These are phyloP conservation scores for Epirrhoe alternata DNA, from an alignment of 2,888 invertebrate species.

Conservation along the genomic window DNA sequence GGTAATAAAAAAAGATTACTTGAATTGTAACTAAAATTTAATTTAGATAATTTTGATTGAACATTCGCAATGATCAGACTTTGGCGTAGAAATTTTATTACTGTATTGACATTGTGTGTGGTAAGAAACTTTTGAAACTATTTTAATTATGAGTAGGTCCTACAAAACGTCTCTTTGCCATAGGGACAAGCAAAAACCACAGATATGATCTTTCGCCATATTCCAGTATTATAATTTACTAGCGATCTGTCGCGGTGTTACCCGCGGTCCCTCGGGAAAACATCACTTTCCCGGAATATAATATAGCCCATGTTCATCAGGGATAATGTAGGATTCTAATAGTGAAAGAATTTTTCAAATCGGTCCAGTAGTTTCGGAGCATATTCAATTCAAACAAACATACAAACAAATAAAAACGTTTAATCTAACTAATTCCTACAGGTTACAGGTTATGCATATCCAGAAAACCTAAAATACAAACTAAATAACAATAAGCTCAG, in stretches of 20 bases:
- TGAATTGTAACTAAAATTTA: conserved; percentile 7
- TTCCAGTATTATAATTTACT: too few relatives aligned
- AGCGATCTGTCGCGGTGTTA: too few relatives aligned
- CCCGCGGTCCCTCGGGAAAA: too few relatives aligned
- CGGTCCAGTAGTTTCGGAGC: too few relatives aligned
- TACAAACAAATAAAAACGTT: too few relatives aligned
- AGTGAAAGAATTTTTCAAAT: too few relatives aligned
- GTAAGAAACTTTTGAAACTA: conserved; percentile 16
- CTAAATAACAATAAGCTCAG: conserved; percentile 12
- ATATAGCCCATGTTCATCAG: too few relatives aligned
- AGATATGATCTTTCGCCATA: too few relatives aligned
- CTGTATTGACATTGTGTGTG: conserved; percentile 17
- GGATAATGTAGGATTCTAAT: too few relatives aligned
- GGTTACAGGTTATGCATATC: conserved; percentile 8
- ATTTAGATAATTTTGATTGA: conserved; percentile 28
- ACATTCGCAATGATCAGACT: conserved; percentile 17
- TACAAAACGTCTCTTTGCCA: neutral
- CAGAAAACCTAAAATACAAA: neutral
- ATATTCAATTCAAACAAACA: too few relatives aligned
- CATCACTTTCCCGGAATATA: too few relatives aligned
- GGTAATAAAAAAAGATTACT: conserved; percentile 22
- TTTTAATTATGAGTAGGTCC: neutral
- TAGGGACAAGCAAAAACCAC: too few relatives aligned
- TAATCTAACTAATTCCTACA: neutral
- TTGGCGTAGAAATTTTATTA: conserved; percentile 14